These are phyloP conservation scores for Chymomyza caudatula DNA, from an alignment of 2,888 invertebrate species.

Conservation along the genomic window DNA sequence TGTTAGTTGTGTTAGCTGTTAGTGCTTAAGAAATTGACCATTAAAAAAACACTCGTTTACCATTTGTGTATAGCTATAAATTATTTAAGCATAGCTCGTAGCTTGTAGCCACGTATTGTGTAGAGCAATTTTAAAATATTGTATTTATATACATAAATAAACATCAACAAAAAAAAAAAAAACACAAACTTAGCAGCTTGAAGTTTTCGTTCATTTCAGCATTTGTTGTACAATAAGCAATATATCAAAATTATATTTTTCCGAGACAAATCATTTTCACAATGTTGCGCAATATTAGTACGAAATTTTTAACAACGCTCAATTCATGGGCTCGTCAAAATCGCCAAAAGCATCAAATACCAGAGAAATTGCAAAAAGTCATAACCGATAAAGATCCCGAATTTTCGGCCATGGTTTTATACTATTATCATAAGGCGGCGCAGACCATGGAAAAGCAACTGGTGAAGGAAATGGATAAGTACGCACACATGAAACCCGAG, in stretches of 20 bases:
- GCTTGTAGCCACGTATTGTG: conserved; percentile 63
- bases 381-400: conserved; percentile 59
- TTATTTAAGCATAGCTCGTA: conserved; percentile 58
- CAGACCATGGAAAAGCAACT: conserved; percentile 66
- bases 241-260: background rate
- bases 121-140: conserved; percentile 58
- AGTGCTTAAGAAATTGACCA: conserved; percentile 42
- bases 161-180: conserved; percentile 43
- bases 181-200: too few relatives aligned
- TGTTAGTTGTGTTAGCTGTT: conserved; percentile 44
- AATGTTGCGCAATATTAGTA: background rate
- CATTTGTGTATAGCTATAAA: conserved; percentile 61
- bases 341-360: conserved; percentile 67
- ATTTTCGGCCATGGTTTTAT: conserved; percentile 73
- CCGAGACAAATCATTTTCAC: background rate
- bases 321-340: too few relatives aligned
- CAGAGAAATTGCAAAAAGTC: conserved; percentile 61
- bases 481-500: conserved; percentile 58
- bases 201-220: too few relatives aligned
- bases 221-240: too few relatives aligned
- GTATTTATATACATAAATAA: conserved; percentile 15
- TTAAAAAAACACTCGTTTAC: conserved; percentile 8
- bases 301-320: too few relatives aligned
- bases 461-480: conserved; percentile 64
- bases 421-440: conserved; percentile 73